Percentiles rank a stretch among this genome's conserved stretches.
Conservation (phyloP, 2,888 invertebrate genomes). For the Apoda limacodes region DNA sequence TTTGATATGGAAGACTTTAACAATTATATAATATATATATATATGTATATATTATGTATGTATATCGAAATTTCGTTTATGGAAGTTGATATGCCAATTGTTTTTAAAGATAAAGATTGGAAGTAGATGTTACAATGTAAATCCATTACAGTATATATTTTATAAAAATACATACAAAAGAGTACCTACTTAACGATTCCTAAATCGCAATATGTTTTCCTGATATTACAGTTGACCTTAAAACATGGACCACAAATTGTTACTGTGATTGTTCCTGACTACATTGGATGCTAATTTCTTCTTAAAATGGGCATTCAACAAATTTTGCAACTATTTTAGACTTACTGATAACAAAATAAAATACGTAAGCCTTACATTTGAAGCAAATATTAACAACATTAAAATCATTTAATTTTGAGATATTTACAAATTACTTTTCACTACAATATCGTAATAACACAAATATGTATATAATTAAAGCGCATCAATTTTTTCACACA, state of each 20-base stretch:
- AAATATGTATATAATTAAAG: slow-evolving; percentile 55
- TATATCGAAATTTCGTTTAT: slow-evolving; percentile 56
- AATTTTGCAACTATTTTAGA: slow-evolving; percentile 35
- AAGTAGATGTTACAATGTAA: slow-evolving; percentile 60
- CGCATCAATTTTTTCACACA: slow-evolving; percentile 61
- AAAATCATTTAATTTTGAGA: slow-evolving; percentile 46
- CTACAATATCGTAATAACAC: slow-evolving; percentile 46
- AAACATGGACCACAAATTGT: slow-evolving; percentile 46
- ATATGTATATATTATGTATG: slow-evolving; percentile 16
- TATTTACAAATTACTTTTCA: slow-evolving; percentile 54
- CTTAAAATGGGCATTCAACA: slow-evolving; percentile 29
- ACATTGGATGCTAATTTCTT: slow-evolving; percentile 20
- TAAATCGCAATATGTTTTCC: slow-evolving; percentile 48
- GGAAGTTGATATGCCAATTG: slow-evolving; percentile 70
- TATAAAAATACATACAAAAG: slow-evolving; percentile 68
- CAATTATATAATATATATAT: slow-evolving; percentile 31
- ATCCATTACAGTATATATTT: slow-evolving; percentile 61
- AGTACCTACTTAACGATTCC: slow-evolving; percentile 3
- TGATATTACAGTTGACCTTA: slow-evolving; percentile 56
- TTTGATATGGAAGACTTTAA: slow-evolving; percentile 69
- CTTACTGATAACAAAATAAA: slow-evolving; percentile 49
- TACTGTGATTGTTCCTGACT: slow-evolving; percentile 9
- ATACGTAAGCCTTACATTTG: slow-evolving; percentile 54
- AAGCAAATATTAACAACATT: slow-evolving; percentile 63
- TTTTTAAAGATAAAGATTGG: slow-evolving; percentile 51